A percentile compares a stretch with the other conserved stretches of the same genome.
These are phyloP conservation scores for Rhynchophorus ferrugineus DNA, from an alignment of 1,140 invertebrate species.

Conservation along the genomic window DNA sequence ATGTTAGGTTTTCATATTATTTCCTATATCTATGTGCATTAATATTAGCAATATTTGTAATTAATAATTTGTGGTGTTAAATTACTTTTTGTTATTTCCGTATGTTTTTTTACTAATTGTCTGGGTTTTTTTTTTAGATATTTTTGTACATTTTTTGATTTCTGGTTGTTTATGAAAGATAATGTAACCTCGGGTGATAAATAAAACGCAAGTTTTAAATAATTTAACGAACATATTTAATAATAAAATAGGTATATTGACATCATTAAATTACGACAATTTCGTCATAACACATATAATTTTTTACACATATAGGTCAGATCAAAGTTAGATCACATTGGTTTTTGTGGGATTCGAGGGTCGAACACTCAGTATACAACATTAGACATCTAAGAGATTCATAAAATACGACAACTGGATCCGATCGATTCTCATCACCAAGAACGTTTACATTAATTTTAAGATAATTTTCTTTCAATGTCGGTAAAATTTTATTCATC, in stretches of 20 bases:
- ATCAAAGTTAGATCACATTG: constrained; percentile 30
- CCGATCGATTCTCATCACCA: too few species aligned
- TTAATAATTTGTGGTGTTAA: too few species aligned
- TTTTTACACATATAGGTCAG: constrained; percentile 25
- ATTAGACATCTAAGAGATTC: constrained; percentile 6
- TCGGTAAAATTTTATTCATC: too few species aligned
- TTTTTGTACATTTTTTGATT: too few species aligned
- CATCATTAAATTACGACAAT: constrained; percentile 35
- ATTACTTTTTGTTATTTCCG: too few species aligned
- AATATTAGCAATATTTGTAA: too few species aligned
- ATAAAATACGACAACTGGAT: constrained; percentile 12
- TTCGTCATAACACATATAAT: constrained; percentile 30
- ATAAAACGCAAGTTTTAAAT: constrained; percentile 23
- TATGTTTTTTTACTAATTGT: too few species aligned
- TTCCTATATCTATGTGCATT: too few species aligned
- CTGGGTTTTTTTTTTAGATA: too few species aligned
- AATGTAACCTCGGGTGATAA: too few species aligned
- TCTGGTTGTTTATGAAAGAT: too few species aligned
- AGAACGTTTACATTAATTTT: constrained; percentile 3
- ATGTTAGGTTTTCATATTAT: too few species aligned
- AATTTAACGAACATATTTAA: constrained; percentile 39
- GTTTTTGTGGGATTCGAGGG: constrained; percentile 19
- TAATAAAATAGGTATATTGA: constrained; percentile 40
- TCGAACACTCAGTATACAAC: constrained; percentile 16
- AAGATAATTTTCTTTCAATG: neutral